These are phyloP conservation scores for Holcopasites calliopsidis DNA, from an alignment of 1,140 invertebrate species.

Conservation along the genomic window DNA sequence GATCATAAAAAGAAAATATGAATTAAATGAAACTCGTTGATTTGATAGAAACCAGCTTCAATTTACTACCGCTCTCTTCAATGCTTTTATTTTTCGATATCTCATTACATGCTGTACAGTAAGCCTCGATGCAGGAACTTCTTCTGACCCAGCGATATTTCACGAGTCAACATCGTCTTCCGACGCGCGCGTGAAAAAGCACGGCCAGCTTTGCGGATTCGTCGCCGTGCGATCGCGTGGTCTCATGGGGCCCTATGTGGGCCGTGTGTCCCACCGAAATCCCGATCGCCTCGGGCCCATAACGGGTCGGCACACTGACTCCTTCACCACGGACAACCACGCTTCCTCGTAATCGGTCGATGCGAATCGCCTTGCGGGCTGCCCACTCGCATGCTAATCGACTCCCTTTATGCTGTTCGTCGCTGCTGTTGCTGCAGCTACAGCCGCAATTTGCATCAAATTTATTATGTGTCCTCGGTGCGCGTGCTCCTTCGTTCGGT, in stretches of 20 bases:
- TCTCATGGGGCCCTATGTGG: conserved; percentile 61
- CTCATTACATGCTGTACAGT: too few relatives aligned
- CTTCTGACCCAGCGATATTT: too few relatives aligned
- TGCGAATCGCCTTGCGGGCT: conserved; percentile 39
- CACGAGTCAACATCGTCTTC: background rate
- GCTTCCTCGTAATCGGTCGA: conserved; percentile 45
- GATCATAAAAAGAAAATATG: too few relatives aligned
- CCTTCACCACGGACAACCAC: conserved; percentile 52
- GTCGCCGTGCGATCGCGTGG: background rate
- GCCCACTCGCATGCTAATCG: conserved; percentile 47
- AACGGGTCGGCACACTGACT: conserved; percentile 77
- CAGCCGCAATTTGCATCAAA: conserved; percentile 35
- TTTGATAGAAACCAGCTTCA: too few relatives aligned
- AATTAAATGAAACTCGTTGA: too few relatives aligned
- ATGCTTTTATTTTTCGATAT: too few relatives aligned
- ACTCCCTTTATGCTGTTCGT: conserved; percentile 3
- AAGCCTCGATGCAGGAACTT: too few relatives aligned
- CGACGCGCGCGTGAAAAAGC: background rate
- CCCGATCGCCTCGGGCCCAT: conserved; percentile 74
- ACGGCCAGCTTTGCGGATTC: conserved; percentile 8
- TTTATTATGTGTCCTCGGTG: conserved; percentile 15
- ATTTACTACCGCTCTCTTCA: too few relatives aligned
- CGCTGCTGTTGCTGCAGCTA: background rate
- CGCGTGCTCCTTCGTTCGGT: conserved; percentile 35
- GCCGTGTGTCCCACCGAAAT: conserved; percentile 70